Conservation (phyloP, 1,140 invertebrate species). For the Tribolium madens region DNA sequence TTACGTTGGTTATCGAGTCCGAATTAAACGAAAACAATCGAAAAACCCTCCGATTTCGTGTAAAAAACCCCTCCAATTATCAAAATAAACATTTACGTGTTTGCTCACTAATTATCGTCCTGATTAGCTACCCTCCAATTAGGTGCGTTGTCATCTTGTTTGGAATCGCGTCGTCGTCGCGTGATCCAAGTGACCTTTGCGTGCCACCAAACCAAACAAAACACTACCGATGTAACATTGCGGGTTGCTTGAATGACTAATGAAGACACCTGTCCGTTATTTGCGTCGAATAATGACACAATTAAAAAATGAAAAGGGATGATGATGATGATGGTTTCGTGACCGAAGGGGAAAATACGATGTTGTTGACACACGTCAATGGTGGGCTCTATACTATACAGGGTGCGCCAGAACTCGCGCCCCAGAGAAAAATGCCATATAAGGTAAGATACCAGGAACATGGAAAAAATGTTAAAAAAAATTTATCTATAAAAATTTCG, state of each 20-base stretch:
- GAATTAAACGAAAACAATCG: constrained; percentile 5
- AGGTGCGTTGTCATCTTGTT: constrained; percentile 22
- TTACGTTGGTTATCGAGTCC: not conserved
- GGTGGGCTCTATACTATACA: no score
- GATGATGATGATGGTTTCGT: not conserved
- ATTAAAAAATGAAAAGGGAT: not conserved
- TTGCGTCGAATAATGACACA: constrained; percentile 14
- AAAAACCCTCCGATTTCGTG: not conserved
- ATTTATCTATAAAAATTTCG: no score
- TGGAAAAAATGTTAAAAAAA: no score
- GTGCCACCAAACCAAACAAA: constrained; percentile 39
- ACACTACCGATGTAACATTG: constrained; percentile 21
- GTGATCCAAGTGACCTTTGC: constrained; percentile 41
- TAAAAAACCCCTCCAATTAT: constrained; percentile 38
- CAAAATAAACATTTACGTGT: constrained; percentile 40
- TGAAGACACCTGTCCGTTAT: constrained; percentile 43
- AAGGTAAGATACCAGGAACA: no score
- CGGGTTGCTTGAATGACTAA: constrained; percentile 38
- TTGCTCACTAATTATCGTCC: constrained; percentile 1
- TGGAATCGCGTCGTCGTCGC: constrained; percentile 26
- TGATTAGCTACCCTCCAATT: no score
- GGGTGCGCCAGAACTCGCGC: no score
- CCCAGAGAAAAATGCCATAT: no score
- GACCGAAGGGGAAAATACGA: not conserved
- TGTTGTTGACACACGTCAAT: not conserved